These are phyloP conservation scores for Calliscelio sp. DNA, from an alignment of 2,888 invertebrate genomes.

Conservation along the genomic window DNA sequence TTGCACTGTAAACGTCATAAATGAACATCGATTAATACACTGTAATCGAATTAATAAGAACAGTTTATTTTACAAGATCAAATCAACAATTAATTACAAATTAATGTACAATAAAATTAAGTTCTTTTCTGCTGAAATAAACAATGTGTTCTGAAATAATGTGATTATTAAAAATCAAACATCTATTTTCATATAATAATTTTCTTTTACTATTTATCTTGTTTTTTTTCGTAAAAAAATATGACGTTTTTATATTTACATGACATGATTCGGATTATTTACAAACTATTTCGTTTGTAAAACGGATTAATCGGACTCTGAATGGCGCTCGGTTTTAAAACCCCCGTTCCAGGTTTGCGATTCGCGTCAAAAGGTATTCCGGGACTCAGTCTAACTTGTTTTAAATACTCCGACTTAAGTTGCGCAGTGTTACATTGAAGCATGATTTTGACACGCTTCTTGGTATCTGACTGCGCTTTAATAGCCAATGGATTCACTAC, in stretches of 20 bases:
- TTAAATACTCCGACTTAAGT: constrained; percentile 90
- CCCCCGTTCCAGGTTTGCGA: constrained; percentile 90
- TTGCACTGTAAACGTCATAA: background rate
- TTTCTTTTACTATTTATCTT: constrained; percentile 12
- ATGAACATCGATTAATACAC: too few species aligned
- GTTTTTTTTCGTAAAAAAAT: constrained; percentile 22
- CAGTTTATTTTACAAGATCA: too few species aligned
- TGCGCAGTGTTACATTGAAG: constrained; percentile 91
- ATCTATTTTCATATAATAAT: too few species aligned
- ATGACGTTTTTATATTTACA: constrained; percentile 27
- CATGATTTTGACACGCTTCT: constrained; percentile 91
- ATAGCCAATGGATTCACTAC: constrained; percentile 44
- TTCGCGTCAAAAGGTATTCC: constrained; percentile 91
- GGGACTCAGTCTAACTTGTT: constrained; percentile 90
- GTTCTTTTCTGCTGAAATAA: too few species aligned
- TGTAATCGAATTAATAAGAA: too few species aligned
- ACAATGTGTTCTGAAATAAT: background rate
- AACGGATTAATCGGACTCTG: constrained; percentile 93
- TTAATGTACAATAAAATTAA: too few species aligned
- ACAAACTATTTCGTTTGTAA: constrained; percentile 87
- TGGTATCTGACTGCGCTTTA: constrained; percentile 71
- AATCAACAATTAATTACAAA: too few species aligned
- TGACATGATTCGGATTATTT: constrained; percentile 22
- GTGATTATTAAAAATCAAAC: too few species aligned
- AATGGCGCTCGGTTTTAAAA: constrained; percentile 90